phyloP scores from a whole-genome alignment of 2,888 invertebrate species.

The Zootermopsis nevadensis region DNA sequence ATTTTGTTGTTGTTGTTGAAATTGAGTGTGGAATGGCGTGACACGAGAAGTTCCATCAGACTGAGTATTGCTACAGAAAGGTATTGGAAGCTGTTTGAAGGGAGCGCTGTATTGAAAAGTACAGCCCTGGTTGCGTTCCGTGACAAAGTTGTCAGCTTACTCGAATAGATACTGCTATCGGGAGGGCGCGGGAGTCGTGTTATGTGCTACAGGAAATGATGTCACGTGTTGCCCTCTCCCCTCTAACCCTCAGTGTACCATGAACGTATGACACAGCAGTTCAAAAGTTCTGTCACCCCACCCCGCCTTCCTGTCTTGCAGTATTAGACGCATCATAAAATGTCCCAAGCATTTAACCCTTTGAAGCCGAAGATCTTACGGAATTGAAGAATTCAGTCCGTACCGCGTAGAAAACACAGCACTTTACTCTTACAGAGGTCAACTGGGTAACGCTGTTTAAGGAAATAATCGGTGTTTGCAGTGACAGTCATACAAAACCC shows the following conservation, averaged over 20 bases:
- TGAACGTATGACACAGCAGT: background rate
- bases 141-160: slow-evolving; percentile 18
- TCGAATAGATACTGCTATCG: background rate
- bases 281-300: background rate
- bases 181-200: background rate
- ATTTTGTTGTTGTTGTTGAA: background rate
- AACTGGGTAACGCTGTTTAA: too few species aligned
- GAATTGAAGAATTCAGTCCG: too few species aligned
- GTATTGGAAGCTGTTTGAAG: background rate
- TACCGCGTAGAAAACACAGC: too few species aligned
- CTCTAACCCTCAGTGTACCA: background rate
- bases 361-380: too few species aligned
- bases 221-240: background rate
- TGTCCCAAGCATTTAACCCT: too few species aligned
- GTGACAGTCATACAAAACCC: too few species aligned
- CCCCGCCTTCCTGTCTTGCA: background rate
- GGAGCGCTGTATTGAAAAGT: background rate
- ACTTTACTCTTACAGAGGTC: too few species aligned
- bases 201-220: slow-evolving; percentile 20
- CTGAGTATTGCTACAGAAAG: background rate
- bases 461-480: too few species aligned
- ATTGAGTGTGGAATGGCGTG: background rate
- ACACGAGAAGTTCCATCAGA: background rate
- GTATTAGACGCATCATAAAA: background rate
- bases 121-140: background rate